Evolutionary conservation across 2,113 vertebrate genomes (phyloP), one percentile per base, ranked within the genome.

Genomic region (Myocastor coypus): DNA sequence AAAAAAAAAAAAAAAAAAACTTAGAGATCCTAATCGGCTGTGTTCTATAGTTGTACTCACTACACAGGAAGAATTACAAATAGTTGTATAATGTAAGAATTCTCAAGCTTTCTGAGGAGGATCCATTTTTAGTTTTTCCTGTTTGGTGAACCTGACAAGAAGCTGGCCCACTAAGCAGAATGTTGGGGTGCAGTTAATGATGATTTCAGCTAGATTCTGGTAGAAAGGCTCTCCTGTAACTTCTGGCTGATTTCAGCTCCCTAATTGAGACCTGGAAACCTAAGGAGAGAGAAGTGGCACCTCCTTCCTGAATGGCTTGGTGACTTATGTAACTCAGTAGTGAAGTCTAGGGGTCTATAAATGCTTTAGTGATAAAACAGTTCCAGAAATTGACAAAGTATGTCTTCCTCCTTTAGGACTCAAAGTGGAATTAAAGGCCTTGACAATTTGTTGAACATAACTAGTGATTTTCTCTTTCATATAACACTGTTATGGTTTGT

Each of bases 81-180:
- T 93, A 90, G 95, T 64, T 82, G 10, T 86, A 55, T 87, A 87
- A 87, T 92, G 28, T 92, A 89, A 96, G 88, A 94, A 92, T 80
- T 94, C 34, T 64, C 63, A 30, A 73, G 57, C 68, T 46, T 77
- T 89, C 32, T 77, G 52, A 66, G 68, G 22, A 96, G 42, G 78
- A 82, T n/a, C 57, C 17, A 85, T 40, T 94, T 89, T 95, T 90
- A 84, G 77, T 92, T 95, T 97, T 89, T 94, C 61, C 86, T 95
- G 37, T 96, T 95, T 94, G 69, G 77, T 87, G 81, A 83, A 88
- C 46, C 22, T 94, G 84, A 87, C 85, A 87, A 63, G 87, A 94
- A 71, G 40, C 86, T 71, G 63, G 63, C n/a, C 17, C 9, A 69
- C 84, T 92, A 46, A 73, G 83, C 73, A 91, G 86, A 68, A 57